phyloP scores from a whole-genome alignment of 64 coral and sea anemone species.

The Porites lutea region DNA sequence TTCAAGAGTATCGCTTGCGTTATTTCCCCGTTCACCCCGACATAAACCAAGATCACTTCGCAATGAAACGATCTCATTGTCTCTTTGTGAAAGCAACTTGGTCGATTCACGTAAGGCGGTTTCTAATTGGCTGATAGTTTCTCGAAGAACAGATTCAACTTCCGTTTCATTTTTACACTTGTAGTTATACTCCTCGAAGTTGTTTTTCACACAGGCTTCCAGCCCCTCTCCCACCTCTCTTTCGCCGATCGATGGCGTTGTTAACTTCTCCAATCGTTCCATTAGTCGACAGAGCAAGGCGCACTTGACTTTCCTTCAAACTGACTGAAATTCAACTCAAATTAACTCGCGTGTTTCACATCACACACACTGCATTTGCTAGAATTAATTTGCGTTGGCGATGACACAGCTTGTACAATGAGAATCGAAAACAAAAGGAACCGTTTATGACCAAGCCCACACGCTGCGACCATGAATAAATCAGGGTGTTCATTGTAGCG shows the following conservation, averaged over 20 bases:
- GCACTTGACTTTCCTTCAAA: background rate
- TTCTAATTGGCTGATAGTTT: conserved; percentile 82
- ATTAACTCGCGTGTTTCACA: background rate
- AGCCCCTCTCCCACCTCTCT: conserved; percentile 82
- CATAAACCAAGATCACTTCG: conserved; percentile 62
- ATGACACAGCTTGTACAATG: conserved; percentile 3
- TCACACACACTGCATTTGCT: background rate
- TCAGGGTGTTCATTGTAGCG: conserved; percentile 1
- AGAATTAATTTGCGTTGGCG: background rate
- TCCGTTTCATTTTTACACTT: conserved; percentile 35
- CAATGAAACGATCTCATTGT: conserved; percentile 74
- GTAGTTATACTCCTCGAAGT: conserved; percentile 63
- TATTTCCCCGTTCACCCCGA: conserved; percentile 1
- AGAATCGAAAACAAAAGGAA: background rate
- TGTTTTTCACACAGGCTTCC: conserved; percentile 80
- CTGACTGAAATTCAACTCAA: background rate
- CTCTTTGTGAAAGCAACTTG: conserved; percentile 74
- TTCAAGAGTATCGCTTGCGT: conserved; percentile 66
- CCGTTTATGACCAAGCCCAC: conserved; percentile 1
- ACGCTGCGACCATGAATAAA: conserved; percentile 20
- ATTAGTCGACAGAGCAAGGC: too few species aligned
- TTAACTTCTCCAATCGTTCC: background rate
- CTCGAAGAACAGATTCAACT: conserved; percentile 74
- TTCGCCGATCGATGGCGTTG: conserved; percentile 56
- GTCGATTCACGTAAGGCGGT: conserved; percentile 84